phyloP scores from a whole-genome alignment of 2,888 invertebrate genomes.

The Hipparchia semele region DNA sequence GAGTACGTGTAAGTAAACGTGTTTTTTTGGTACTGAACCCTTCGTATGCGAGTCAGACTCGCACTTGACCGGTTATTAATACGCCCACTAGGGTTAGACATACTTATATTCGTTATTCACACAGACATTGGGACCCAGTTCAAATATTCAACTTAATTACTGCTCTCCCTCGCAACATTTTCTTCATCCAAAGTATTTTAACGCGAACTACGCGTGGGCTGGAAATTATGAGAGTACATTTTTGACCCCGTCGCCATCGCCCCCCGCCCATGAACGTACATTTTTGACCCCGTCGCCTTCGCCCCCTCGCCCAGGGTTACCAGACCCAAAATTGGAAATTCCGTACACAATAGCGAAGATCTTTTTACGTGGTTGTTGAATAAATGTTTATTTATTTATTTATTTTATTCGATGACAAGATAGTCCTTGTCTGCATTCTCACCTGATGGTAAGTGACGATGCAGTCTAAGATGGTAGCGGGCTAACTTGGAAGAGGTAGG shows the following conservation, averaged over 20 bases:
- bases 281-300: constrained; percentile 6
- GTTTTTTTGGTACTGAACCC: not conserved
- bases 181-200: constrained; percentile 21
- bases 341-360: not conserved
- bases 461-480: too few species aligned
- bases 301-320: not conserved
- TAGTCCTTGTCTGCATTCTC: too few species aligned
- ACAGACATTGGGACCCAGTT: not conserved
- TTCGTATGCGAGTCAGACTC: too few species aligned
- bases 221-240: constrained; percentile 16
- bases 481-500: too few species aligned
- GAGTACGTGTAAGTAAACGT: not conserved
- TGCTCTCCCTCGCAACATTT: not conserved
- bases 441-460: too few species aligned
- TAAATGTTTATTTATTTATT: too few species aligned
- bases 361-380: too few species aligned
- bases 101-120: not conserved
- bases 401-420: too few species aligned
- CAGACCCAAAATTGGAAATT: not conserved
- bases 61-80: not conserved
- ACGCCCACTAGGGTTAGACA: not conserved
- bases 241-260: not conserved
- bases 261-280: constrained; percentile 1
- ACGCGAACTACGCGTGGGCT: constrained; percentile 14
- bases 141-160: constrained; percentile 25